These are phyloP conservation scores for Rhodinocichla rosea DNA, from an alignment of 2,113 vertebrate genomes.

Conservation along the genomic window DNA sequence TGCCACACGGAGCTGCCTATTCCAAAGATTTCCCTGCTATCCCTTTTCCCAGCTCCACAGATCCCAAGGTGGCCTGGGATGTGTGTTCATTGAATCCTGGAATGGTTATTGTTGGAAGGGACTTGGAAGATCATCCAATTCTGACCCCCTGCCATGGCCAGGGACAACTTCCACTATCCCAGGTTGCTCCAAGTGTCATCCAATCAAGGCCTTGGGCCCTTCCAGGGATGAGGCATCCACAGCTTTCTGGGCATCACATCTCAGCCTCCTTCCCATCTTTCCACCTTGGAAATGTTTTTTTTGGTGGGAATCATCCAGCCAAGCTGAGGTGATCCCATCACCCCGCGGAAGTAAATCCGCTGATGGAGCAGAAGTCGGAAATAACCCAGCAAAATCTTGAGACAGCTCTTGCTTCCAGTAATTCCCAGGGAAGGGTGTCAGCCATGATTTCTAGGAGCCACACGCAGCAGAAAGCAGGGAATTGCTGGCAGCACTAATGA, in stretches of 20 bases:
- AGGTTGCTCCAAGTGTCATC: background rate
- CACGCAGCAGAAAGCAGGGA: slow-evolving; percentile 49
- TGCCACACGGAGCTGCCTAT: background rate
- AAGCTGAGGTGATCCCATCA: background rate
- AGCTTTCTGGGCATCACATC: rapidly evolving
- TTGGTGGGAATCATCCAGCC: background rate
- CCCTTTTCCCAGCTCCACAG: background rate
- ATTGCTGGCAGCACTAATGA: slow-evolving; percentile 66
- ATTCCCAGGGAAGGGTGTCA: slow-evolving; percentile 65
- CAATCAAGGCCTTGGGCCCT: background rate
- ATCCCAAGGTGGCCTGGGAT: background rate
- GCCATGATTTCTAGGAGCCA: slow-evolving; percentile 57
- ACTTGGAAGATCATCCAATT: background rate
- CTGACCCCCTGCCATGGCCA: rapidly evolving
- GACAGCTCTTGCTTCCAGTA: slow-evolving; percentile 49
- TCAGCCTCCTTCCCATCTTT: background rate
- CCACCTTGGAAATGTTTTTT: background rate
- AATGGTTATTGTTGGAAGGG: background rate
- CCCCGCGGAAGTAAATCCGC: background rate
- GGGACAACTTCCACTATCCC: background rate
- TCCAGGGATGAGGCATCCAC: background rate
- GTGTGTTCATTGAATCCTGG: background rate
- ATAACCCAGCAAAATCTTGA: slow-evolving; percentile 9
- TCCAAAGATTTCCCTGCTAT: background rate
- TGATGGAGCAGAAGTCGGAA: background rate